These are phyloP conservation scores for Centroberyx gerrardi DNA, from an alignment of 2,797 vertebrate genomes.

Conservation along the genomic window DNA sequence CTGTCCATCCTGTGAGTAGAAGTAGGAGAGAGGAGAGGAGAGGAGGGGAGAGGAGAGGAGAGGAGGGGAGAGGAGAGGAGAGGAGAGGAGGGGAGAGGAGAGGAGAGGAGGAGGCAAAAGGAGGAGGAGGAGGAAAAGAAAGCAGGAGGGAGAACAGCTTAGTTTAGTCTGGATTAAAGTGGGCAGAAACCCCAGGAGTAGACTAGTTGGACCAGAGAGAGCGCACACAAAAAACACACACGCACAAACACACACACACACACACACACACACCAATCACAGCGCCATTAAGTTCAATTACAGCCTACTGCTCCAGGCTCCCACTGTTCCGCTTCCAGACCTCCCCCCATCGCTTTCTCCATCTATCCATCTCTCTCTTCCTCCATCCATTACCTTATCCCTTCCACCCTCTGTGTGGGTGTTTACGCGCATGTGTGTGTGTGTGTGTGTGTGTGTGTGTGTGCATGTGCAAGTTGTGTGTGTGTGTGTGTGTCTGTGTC, in stretches of 20 bases:
- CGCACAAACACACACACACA: conserved; percentile 22
- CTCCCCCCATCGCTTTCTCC: conserved; percentile 53
- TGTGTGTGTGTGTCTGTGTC: conserved; percentile 23
- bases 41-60: conserved; percentile 1
- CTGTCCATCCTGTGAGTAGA: conserved; percentile 85
- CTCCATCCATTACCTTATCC: conserved; percentile 78
- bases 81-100: neutral
- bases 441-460: conserved; percentile 35
- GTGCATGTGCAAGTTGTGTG: conserved; percentile 20
- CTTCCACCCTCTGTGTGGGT: conserved; percentile 68
- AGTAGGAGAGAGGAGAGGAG: neutral
- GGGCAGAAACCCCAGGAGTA: conserved; percentile 67
- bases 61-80: conserved; percentile 8
- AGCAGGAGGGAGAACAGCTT: conserved; percentile 31
- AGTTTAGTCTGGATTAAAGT: conserved; percentile 75
- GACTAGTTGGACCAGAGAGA: conserved; percentile 33
- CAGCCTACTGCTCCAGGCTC: conserved; percentile 73
- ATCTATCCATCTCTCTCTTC: conserved; percentile 50
- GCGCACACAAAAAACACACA: conserved; percentile 40
- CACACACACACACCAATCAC: conserved; percentile 65
- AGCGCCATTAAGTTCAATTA: conserved; percentile 80
- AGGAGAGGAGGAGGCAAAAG: neutral
- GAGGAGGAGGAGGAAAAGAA: conserved; percentile 31
- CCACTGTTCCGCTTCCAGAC: conserved; percentile 53
- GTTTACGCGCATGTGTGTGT: conserved; percentile 59